These are phyloP conservation scores for Chloroclysta siterata DNA, from an alignment of 2,888 invertebrate genomes.

Conservation along the genomic window DNA sequence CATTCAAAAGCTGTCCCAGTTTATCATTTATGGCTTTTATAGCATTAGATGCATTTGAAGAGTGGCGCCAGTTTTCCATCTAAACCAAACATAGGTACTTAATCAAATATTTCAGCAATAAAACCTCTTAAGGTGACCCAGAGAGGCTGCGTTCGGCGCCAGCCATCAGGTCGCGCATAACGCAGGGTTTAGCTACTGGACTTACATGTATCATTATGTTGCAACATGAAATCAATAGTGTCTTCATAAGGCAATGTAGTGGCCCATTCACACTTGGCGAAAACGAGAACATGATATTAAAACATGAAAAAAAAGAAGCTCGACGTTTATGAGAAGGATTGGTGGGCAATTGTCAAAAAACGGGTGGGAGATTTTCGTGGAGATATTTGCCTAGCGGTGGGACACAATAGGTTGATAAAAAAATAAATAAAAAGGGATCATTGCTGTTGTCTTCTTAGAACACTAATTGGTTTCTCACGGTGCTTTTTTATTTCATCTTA, in stretches of 20 bases:
- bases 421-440: too few relatives aligned
- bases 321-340: too few relatives aligned
- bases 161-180: conserved; percentile 32
- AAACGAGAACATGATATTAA: neutral
- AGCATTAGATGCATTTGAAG: conserved; percentile 22
- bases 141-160: conserved; percentile 34
- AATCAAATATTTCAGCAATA: conserved; percentile 37
- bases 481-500: too few relatives aligned
- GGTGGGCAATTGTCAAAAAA: too few relatives aligned
- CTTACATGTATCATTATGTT: conserved; percentile 48
- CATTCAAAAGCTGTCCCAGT: conserved; percentile 23
- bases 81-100: conserved; percentile 25
- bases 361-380: too few relatives aligned
- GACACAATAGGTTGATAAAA: too few relatives aligned
- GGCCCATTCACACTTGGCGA: conserved; percentile 29
- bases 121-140: conserved; percentile 30
- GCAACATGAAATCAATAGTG: conserved; percentile 51
- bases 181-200: conserved; percentile 49
- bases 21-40: conserved; percentile 27
- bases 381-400: too few relatives aligned
- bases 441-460: too few relatives aligned
- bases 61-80: conserved; percentile 40
- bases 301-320: too few relatives aligned
- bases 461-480: too few relatives aligned
- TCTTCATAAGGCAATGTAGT: conserved; percentile 21